phyloP scores from a whole-genome alignment of 2,797 vertebrate species.

The Myotis pilosus region DNA sequence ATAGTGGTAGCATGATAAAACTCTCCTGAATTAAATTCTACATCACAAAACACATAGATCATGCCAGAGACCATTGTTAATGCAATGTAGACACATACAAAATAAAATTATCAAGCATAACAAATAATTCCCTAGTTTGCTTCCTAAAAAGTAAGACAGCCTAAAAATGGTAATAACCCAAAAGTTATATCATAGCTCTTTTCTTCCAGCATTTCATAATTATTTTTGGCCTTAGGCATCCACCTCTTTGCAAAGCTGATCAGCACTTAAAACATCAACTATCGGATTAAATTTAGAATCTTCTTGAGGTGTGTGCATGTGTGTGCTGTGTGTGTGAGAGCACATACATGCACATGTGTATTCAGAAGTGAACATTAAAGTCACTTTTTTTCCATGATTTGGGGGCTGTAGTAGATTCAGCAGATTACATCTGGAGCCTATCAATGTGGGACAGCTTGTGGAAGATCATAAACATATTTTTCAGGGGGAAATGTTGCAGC shows the following conservation, averaged over 20 bases:
- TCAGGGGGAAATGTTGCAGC: conserved; percentile 80
- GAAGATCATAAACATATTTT: conserved; percentile 84
- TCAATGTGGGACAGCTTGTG: conserved; percentile 76
- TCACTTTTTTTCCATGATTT: conserved; percentile 69
- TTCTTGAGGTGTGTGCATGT: conserved; percentile 35
- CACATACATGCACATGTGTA: not conserved
- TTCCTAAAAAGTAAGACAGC: not conserved
- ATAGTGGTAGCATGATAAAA: not conserved
- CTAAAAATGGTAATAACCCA: not conserved
- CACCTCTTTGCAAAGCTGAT: not conserved
- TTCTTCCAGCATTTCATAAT: not conserved
- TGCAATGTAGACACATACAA: not conserved
- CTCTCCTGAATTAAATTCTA: not conserved
- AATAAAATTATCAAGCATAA: conserved; percentile 15
- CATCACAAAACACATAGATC: not conserved
- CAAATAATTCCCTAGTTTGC: not conserved
- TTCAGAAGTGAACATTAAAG: conserved; percentile 59
- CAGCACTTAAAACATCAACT: conserved; percentile 71
- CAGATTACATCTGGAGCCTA: conserved; percentile 75
- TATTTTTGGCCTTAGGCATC: not conserved
- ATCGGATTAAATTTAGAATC: conserved; percentile 67
- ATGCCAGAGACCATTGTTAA: not conserved
- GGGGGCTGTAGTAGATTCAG: conserved; percentile 63
- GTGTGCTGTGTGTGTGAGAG: not conserved
- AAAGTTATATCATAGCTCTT: not conserved